Percentiles rank a stretch among this genome's conserved stretches.
phyloP scores from a whole-genome alignment of 2,888 invertebrate species.

The Volucella bombylans region DNA sequence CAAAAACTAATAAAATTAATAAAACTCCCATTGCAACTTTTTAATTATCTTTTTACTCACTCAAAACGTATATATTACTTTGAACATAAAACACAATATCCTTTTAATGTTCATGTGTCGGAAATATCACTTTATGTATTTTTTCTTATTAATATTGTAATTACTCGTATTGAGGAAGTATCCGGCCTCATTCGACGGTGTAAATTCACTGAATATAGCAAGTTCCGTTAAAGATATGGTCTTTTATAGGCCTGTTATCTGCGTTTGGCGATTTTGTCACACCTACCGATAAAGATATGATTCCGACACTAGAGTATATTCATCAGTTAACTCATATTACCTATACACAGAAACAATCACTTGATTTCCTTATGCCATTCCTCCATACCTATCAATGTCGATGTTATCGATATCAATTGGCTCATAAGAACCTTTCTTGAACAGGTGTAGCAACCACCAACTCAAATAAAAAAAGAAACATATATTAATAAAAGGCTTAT shows the following conservation, averaged over 20 bases:
- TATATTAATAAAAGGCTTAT: neutral
- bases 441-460: neutral
- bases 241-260: constrained; percentile 70
- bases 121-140: neutral
- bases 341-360: neutral
- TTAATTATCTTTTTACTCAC: constrained; percentile 1
- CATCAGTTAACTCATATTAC: neutral
- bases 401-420: constrained; percentile 11
- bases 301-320: constrained; percentile 29
- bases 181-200: constrained; percentile 42
- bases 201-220: constrained; percentile 57
- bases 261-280: constrained; percentile 39
- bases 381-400: neutral
- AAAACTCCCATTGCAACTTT: constrained; percentile 25
- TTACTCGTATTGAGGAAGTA: neutral
- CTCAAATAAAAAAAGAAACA: neutral
- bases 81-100: neutral
- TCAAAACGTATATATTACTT: neutral
- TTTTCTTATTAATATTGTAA: neutral
- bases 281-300: constrained; percentile 48
- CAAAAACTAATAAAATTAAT: constrained; percentile 15
- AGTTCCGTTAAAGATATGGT: constrained; percentile 51
- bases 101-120: neutral
- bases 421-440: neutral
- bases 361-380: neutral